A percentile compares a stretch with the other conserved stretches of the same genome.
These are phyloP conservation scores for Triops longicaudatus DNA, from an alignment of 1,140 invertebrate genomes.

Conservation along the genomic window DNA sequence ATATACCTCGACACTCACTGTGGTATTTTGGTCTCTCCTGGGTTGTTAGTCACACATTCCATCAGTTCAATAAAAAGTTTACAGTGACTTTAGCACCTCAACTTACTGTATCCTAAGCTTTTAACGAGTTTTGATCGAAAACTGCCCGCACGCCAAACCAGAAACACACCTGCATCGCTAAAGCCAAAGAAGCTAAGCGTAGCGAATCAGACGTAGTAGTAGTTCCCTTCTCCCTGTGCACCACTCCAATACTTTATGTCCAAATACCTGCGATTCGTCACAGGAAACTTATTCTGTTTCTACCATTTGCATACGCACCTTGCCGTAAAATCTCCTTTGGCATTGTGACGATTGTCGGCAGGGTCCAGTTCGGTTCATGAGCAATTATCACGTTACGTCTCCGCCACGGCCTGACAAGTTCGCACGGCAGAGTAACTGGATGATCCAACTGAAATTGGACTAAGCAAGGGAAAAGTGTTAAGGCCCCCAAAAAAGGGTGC, in stretches of 20 bases:
- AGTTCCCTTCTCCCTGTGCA: background rate
- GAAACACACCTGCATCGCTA: background rate
- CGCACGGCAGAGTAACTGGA: no score
- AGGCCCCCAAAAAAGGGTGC: no score
- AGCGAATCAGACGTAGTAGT: background rate
- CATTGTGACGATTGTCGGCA: background rate
- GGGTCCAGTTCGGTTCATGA: no score
- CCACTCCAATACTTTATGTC: background rate
- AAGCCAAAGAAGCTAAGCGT: background rate
- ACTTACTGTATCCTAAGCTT: background rate
- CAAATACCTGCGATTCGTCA: background rate
- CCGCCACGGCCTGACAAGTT: no score
- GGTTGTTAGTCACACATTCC: conserved; percentile 3
- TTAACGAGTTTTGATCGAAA: conserved; percentile 1
- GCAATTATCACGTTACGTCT: no score
- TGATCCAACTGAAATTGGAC: no score
- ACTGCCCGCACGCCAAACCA: background rate
- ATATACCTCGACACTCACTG: background rate
- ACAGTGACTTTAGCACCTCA: background rate
- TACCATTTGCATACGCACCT: background rate
- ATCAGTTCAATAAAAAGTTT: background rate
- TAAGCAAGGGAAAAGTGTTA: no score
- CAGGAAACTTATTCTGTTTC: background rate
- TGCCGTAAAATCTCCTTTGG: background rate
- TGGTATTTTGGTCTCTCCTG: background rate